phyloP scores from a whole-genome alignment of 2,797 vertebrate species.

The Onychomys arenicola region DNA sequence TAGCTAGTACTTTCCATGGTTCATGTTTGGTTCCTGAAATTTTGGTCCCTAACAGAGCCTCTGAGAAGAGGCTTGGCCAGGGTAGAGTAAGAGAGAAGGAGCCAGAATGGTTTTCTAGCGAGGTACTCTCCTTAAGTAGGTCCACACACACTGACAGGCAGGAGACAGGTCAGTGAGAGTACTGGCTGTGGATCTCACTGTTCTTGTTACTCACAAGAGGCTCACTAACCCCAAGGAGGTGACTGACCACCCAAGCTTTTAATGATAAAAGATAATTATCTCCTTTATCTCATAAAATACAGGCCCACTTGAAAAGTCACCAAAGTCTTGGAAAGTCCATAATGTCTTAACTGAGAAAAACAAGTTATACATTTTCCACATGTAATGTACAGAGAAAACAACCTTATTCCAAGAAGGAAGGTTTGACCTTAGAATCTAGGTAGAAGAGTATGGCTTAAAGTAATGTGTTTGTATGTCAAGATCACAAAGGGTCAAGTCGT shows the following conservation, averaged over 20 bases:
- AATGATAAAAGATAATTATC: not conserved
- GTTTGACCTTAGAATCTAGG: not conserved
- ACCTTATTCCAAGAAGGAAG: not conserved
- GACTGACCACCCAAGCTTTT: not conserved
- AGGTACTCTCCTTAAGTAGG: not conserved
- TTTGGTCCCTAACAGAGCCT: too few relatives aligned
- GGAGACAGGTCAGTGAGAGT: not conserved
- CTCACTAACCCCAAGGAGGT: not conserved
- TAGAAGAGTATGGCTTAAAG: not conserved
- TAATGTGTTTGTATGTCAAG: not conserved
- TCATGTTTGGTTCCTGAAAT: too few relatives aligned
- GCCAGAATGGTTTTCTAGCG: not conserved
- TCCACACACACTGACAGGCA: not conserved
- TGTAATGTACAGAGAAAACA: not conserved
- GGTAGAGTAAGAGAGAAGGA: not conserved
- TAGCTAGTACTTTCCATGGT: too few relatives aligned
- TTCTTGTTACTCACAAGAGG: not conserved
- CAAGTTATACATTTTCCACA: not conserved
- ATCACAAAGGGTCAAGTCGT: not conserved
- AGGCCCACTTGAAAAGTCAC: not conserved
- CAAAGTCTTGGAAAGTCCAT: not conserved
- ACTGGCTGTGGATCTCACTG: not conserved
- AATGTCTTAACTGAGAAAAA: not conserved
- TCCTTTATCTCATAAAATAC: not conserved
- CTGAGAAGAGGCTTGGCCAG: not conserved